phyloP scores from a whole-genome alignment of 2,797 vertebrate species.

The Malacoctenus gilli region DNA sequence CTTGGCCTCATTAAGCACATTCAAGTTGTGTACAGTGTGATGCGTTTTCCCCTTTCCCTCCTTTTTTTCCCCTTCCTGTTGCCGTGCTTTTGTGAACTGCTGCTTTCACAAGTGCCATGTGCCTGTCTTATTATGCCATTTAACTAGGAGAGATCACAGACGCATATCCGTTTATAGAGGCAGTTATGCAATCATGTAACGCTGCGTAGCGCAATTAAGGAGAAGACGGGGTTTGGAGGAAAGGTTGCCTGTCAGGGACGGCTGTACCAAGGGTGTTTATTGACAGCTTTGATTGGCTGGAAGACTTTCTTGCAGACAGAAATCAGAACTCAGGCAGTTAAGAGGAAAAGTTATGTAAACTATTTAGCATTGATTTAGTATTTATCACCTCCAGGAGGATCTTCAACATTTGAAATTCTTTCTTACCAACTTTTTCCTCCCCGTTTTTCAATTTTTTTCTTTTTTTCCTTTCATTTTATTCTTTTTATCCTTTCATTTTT shows the following conservation, averaged over 20 bases:
- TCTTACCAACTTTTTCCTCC: no score
- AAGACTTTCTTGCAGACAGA: no score
- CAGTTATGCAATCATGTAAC: slow-evolving; percentile 10
- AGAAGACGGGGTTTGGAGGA: neutral
- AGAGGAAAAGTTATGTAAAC: no score
- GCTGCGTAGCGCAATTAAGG: slow-evolving; percentile 3
- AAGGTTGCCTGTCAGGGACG: neutral
- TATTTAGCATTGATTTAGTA: no score
- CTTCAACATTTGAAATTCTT: neutral
- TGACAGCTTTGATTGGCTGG: no score
- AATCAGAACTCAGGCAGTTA: no score
- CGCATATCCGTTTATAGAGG: slow-evolving; percentile 2
- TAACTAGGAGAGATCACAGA: slow-evolving; percentile 44
- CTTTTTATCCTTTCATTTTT: no score
- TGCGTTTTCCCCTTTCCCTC: slow-evolving; percentile 4
- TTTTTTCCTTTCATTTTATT: neutral
- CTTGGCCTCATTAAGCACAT: slow-evolving; percentile 69
- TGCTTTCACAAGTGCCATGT: slow-evolving; percentile 31
- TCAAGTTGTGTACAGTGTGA: slow-evolving; percentile 50
- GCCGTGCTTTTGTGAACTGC: slow-evolving; percentile 30
- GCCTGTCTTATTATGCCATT: slow-evolving; percentile 35
- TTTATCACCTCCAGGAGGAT: no score
- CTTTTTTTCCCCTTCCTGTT: no score
- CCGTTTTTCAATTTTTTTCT: neutral
- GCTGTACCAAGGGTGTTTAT: slow-evolving; percentile 1